phyloP scores from a whole-genome alignment of 2,113 vertebrate genomes.

The Coturnix japonica region DNA sequence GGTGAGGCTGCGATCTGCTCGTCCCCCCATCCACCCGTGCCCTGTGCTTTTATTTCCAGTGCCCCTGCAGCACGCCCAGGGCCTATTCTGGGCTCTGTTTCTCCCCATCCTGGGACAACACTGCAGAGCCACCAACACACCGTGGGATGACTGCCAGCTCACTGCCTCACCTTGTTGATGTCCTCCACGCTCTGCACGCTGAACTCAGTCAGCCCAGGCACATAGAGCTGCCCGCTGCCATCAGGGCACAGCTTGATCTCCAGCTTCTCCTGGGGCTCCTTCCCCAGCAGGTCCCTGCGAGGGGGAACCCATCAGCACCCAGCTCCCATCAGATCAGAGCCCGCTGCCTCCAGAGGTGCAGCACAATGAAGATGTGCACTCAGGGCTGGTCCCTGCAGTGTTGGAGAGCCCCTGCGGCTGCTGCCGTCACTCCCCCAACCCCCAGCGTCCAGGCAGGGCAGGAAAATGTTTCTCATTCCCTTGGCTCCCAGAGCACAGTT shows the following conservation, averaged over 20 bases:
- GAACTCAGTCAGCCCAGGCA: constrained; percentile 89
- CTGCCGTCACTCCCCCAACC: neutral
- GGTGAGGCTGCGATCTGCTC: too few species aligned
- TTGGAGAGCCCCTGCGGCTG: neutral
- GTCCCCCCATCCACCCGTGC: neutral
- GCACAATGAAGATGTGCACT: too few species aligned
- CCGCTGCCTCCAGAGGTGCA: too few species aligned
- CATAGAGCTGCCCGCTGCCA: constrained; percentile 93
- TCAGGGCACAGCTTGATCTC: constrained; percentile 96
- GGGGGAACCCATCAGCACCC: neutral
- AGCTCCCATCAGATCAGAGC: neutral
- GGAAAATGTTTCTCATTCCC: constrained; percentile 21
- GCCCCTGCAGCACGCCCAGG: neutral
- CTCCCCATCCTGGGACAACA: rapidly evolving
- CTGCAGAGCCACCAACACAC: too few species aligned
- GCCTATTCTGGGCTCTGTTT: neutral
- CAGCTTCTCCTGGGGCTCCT: constrained; percentile 88
- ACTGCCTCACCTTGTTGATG: constrained; percentile 87
- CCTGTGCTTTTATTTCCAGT: constrained; percentile 25
- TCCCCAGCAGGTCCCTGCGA: constrained; percentile 89
- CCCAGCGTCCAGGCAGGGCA: neutral
- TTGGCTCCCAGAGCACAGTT: neutral
- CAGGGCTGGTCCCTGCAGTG: neutral
- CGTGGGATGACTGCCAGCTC: neutral
- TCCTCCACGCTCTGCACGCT: constrained; percentile 89